A percentile compares a stretch with the other conserved stretches of the same genome.
phyloP scores from a whole-genome alignment of 2,797 vertebrate genomes.

The Chelon labrosus region DNA sequence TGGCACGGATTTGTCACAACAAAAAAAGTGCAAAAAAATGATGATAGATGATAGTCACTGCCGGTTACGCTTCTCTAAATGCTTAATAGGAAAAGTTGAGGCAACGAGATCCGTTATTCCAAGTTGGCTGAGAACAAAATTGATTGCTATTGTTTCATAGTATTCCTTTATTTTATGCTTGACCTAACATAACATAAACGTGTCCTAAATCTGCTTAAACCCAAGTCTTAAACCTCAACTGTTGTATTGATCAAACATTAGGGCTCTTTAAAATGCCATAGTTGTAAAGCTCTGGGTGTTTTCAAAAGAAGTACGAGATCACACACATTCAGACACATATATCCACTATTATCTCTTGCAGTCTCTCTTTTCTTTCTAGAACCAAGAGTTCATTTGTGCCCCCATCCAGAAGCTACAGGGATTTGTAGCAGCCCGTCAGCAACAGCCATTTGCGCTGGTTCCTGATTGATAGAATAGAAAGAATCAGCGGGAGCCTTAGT shows the following conservation, averaged over 20 bases:
- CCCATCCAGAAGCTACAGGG: conserved; percentile 22
- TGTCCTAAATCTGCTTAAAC: not conserved
- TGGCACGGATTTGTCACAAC: not conserved
- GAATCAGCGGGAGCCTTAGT: conserved; percentile 43
- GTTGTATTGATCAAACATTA: conserved; percentile 24
- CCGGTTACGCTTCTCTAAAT: not conserved
- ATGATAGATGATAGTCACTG: not conserved
- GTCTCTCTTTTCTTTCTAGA: conserved; percentile 17
- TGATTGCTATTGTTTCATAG: not conserved
- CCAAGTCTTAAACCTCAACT: conserved; percentile 23
- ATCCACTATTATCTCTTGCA: conserved; percentile 3
- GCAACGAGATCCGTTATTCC: not conserved
- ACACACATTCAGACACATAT: conserved; percentile 22
- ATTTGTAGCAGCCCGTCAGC: conserved; percentile 37
- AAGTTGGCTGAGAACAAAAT: not conserved
- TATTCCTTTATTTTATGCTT: conserved; percentile 12
- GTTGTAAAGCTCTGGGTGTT: conserved; percentile 15
- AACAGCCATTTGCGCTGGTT: conserved; percentile 46
- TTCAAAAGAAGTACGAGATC: conserved; percentile 20
- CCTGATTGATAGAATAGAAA: conserved; percentile 41
- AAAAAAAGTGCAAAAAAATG: not conserved
- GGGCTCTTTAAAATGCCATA: conserved; percentile 7
- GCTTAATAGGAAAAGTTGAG: not conserved
- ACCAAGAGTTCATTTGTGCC: conserved; percentile 30
- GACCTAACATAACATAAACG: conserved; percentile 8